Evolutionary conservation across 2,797 vertebrate genomes (phyloP).

Genomic region (Anas acuta): DNA sequence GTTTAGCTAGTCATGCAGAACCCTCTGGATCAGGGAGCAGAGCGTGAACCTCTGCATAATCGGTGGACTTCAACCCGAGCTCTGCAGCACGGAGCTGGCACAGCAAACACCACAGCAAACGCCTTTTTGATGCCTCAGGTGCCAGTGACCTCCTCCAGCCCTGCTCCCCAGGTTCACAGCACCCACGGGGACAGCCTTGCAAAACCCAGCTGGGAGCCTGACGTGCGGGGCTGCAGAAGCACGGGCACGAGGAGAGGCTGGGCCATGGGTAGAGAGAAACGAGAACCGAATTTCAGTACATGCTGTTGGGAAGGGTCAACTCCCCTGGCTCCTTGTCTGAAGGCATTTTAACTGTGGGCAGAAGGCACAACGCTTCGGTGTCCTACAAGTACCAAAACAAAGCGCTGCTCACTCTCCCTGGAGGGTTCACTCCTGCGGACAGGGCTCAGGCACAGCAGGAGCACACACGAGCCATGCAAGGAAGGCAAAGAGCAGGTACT

Average conservation of each 20-base stretch:
- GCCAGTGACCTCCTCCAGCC: background rate
- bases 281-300: background rate
- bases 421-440: background rate
- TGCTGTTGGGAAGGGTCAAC: background rate
- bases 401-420: background rate
- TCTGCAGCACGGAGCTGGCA: background rate
- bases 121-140: background rate
- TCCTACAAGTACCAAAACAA: background rate
- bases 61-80: background rate
- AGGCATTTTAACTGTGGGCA: background rate
- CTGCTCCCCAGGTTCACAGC: background rate
- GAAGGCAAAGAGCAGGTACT: conserved; percentile 71
- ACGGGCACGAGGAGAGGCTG: background rate
- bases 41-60: background rate
- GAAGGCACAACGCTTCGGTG: background rate
- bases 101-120: background rate
- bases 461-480: conserved; percentile 37
- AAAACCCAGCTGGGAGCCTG: background rate
- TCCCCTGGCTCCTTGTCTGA: fast-evolving
- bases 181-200: background rate
- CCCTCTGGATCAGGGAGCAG: background rate
- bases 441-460: background rate
- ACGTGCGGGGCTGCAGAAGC: background rate
- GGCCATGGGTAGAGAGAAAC: background rate
- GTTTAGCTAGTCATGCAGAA: background rate